phyloP scores from a whole-genome alignment of 1,140 invertebrate species.

The Wiebesia pumilae region DNA sequence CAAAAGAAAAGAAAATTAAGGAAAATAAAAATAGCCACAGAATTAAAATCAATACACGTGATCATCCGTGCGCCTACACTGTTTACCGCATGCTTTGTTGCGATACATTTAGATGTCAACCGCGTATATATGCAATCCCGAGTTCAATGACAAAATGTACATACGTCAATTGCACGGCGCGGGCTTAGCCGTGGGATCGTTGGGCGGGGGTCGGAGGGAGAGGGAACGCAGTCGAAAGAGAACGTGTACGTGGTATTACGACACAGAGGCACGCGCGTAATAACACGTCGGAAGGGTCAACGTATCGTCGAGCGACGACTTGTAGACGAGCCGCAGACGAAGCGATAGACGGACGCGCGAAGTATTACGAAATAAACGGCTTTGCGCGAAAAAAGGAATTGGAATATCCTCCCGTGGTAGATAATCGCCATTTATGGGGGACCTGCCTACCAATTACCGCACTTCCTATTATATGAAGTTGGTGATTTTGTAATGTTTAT shows the following conservation, averaged over 20 bases:
- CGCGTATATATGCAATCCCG: neutral
- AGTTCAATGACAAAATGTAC: conserved; percentile 17
- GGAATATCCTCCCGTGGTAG: neutral
- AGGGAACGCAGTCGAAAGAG: neutral
- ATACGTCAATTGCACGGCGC: neutral
- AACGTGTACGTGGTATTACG: neutral
- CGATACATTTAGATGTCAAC: neutral
- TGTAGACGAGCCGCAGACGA: conserved; percentile 5
- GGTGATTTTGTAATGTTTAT: neutral
- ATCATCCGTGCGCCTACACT: too few species aligned
- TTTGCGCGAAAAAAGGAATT: neutral
- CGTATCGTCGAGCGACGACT: neutral
- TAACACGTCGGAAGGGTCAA: neutral
- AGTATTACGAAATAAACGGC: neutral
- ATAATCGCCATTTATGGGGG: too few species aligned
- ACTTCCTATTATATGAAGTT: too few species aligned
- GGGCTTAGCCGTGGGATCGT: neutral
- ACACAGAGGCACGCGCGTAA: neutral
- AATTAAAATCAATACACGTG: too few species aligned
- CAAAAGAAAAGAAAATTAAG: neutral
- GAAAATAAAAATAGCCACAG: too few species aligned
- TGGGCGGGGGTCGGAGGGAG: neutral
- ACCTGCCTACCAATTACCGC: too few species aligned
- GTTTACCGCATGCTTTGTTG: neutral
- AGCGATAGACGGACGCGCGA: neutral